Evolutionary conservation across 2,113 vertebrate genomes (phyloP).

Genomic region (Cephalopterus ornatus): DNA sequence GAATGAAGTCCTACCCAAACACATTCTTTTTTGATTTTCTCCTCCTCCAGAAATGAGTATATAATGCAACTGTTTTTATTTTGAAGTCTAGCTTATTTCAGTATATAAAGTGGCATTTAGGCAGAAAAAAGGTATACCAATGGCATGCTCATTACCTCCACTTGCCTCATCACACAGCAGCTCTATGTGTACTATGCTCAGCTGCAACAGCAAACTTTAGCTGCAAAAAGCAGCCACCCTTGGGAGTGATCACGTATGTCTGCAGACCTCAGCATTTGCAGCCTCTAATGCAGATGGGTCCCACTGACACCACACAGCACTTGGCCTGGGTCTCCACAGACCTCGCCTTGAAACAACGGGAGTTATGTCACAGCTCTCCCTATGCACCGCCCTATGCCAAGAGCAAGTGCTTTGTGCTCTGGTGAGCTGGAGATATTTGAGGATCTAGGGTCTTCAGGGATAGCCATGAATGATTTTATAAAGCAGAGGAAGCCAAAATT

Average conservation of each 20-base stretch:
- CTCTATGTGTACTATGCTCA: neutral
- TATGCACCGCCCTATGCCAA: neutral
- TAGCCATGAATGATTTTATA: neutral
- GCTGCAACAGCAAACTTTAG: neutral
- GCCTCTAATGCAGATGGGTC: rapidly evolving
- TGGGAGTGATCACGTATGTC: neutral
- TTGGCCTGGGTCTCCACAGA: neutral
- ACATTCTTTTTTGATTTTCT: neutral
- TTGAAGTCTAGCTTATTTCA: neutral
- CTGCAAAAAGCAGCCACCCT: neutral
- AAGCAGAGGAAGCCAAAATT: neutral
- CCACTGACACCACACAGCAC: neutral
- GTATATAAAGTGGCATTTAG: neutral
- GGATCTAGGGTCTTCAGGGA: neutral
- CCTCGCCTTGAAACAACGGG: neutral
- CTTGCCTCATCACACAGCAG: neutral
- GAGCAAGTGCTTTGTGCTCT: neutral
- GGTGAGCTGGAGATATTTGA: neutral
- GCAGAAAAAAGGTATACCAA: neutral
- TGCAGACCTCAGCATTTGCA: neutral
- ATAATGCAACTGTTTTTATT: neutral
- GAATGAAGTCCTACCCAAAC: neutral
- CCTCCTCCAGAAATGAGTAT: neutral
- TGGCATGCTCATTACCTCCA: neutral
- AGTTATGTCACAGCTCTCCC: neutral